Percentiles rank a stretch among this genome's conserved stretches.
phyloP scores from a whole-genome alignment of 1,140 invertebrate genomes.

The Sycobia sp. region DNA sequence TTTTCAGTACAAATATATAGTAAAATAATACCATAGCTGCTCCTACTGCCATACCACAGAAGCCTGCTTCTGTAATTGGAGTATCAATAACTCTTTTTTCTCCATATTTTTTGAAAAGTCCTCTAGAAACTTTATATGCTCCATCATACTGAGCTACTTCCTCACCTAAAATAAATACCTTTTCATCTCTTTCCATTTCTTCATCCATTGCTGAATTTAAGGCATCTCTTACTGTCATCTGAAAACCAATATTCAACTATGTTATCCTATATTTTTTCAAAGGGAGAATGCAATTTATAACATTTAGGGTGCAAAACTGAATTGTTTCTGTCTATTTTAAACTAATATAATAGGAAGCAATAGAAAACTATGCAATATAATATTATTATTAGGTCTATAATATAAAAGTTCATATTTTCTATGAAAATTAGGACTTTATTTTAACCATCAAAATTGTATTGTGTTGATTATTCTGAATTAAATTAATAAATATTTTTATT shows the following conservation, averaged over 20 bases:
- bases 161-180: constrained; percentile 94
- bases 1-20: too few relatives aligned
- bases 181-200: constrained; percentile 93
- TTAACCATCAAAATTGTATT: too few relatives aligned
- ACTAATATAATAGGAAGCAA: too few relatives aligned
- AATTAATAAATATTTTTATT: too few relatives aligned
- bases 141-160: constrained; percentile 99
- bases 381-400: neutral
- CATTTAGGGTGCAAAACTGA: too few relatives aligned
- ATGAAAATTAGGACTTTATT: too few relatives aligned
- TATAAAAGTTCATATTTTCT: too few relatives aligned
- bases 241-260: constrained; percentile 35
- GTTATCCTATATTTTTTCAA: neutral
- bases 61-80: constrained; percentile 98
- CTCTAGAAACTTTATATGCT: constrained; percentile 93
- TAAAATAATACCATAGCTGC: constrained; percentile 93
- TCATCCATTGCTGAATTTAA: constrained; percentile 96
- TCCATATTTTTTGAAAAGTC: constrained; percentile 98
- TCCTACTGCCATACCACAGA: constrained; percentile 95
- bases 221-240: constrained; percentile 95
- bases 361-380: too few relatives aligned
- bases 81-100: constrained; percentile 97
- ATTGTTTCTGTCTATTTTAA: neutral
- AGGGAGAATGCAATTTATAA: neutral
- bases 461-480: too few relatives aligned